Evolutionary conservation across 2,888 invertebrate genomes (phyloP), one percentile per base, ranked within the genome.

Genomic region (Torymus aiolomorphi): DNA sequence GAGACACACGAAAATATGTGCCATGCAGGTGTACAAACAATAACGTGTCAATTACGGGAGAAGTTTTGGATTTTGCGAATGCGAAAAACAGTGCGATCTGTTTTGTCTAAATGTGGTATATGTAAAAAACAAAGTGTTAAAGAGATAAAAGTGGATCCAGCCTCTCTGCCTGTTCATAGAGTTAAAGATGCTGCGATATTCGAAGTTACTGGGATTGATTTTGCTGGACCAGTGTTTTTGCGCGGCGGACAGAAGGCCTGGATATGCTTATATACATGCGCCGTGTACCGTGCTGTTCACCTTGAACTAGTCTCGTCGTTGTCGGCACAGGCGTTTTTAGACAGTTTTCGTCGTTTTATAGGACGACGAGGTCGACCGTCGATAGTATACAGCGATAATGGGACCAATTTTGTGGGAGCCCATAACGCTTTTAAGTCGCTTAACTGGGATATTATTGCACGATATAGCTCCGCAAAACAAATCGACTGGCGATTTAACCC

Each of bases 371-470:
- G n/a, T n/a, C n/a, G n/a, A n/a, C n/a, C n/a, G n/a, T n/a, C n/a
- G n/a, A n/a, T n/a, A n/a, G n/a, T n/a, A 13, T n/a, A n/a, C n/a
- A n/a, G n/a, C n/a, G n/a, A n/a, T n/a, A n/a, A n/a, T n/a, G n/a
- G n/a, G n/a, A n/a, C n/a, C 4, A 90, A 90, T 80, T 91, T 91
- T 81, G 82, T 86, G 0, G 87, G 89, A 1, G 81, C 87, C 0
- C 80, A 83, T 3, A 88, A 24, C n/a, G n/a, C n/a, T n/a, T n/a
- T n/a, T n/a, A n/a, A n/a, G n/a, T n/a, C n/a, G n/a, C n/a, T n/a
- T n/a, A 82, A 88, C 63, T 87, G 85, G 87, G 79, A 83, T 2
- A 57, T 67, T 13, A 84, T 88, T 16, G 12, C 31, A 4, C 65
- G 81, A n/a, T 70, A 81, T 54, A 82, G 83, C 49, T 20, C 83